A percentile compares a stretch with the other conserved stretches of the same genome.
phyloP scores from a whole-genome alignment of 2,113 vertebrate species.

The Triplophysa tibetana region DNA sequence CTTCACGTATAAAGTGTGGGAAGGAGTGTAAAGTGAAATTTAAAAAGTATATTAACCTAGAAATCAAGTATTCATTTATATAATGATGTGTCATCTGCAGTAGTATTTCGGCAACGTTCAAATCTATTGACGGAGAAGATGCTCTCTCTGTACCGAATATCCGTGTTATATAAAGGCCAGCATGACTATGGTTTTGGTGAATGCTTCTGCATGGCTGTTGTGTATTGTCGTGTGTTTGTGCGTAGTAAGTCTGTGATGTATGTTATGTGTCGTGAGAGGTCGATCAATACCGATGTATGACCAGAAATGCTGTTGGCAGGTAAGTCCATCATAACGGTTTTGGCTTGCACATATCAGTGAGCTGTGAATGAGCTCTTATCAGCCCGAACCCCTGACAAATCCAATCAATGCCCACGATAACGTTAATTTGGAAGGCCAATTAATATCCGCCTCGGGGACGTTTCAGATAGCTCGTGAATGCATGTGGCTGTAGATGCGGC shows the following conservation, averaged over 20 bases:
- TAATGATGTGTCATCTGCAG: neutral
- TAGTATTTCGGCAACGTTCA: neutral
- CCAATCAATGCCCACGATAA: neutral
- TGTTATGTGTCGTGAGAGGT: constrained; percentile 19
- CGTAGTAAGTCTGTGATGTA: constrained; percentile 34
- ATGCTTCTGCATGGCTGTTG: constrained; percentile 60
- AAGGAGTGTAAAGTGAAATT: neutral
- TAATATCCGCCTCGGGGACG: neutral
- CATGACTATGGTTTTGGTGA: constrained; percentile 54
- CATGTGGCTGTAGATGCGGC: neutral
- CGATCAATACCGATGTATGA: neutral
- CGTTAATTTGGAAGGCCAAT: constrained; percentile 2
- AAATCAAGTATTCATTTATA: too few relatives aligned
- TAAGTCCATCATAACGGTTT: constrained; percentile 16
- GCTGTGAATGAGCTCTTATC: neutral
- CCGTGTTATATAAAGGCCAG: constrained; percentile 64
- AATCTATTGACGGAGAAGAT: neutral
- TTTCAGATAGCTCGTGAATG: neutral
- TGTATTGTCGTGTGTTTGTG: constrained; percentile 49
- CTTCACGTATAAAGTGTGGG: neutral
- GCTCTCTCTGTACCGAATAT: constrained; percentile 22
- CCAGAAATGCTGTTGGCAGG: neutral
- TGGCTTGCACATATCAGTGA: neutral
- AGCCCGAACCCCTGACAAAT: constrained; percentile 25
- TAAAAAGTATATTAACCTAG: too few relatives aligned